Evolutionary conservation across 2,888 invertebrate genomes (phyloP).

Genomic region (Tenthredo livida): DNA sequence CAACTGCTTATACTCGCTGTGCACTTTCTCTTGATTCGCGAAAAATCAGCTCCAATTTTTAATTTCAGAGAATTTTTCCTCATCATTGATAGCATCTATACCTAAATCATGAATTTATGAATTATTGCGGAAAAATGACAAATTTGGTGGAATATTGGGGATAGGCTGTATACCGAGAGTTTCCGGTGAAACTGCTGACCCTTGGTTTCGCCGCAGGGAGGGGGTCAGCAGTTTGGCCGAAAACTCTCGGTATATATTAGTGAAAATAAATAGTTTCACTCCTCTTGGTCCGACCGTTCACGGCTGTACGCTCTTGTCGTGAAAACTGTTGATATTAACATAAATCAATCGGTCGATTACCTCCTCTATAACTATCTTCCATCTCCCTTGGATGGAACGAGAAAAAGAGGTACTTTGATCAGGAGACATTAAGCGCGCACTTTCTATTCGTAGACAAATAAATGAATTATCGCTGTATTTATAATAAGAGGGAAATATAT

Average conservation of each 20-base stretch:
- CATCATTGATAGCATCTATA: no score
- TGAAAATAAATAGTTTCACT: constrained; percentile 2
- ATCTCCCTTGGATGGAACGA: background rate
- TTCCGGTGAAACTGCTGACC: no score
- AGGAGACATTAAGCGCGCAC: background rate
- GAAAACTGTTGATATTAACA: constrained; percentile 2
- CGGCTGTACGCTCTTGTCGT: background rate
- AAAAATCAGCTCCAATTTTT: background rate
- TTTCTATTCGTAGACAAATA: constrained; percentile 23
- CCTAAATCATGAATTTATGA: no score
- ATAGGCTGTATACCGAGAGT: no score
- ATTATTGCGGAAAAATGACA: background rate
- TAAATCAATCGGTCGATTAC: constrained; percentile 43
- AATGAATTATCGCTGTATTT: background rate
- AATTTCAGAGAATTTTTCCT: background rate
- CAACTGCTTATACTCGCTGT: background rate
- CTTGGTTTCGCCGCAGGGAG: no score
- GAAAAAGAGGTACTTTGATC: background rate
- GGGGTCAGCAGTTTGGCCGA: no score
- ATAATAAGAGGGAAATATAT: background rate
- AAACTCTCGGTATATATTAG: background rate
- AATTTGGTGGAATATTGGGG: background rate
- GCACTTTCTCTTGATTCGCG: background rate
- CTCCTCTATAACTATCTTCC: background rate
- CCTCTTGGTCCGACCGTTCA: background rate